Base-by-base conservation (phyloP, 1,140 invertebrate genomes). In the Euborellia annulipes region DNA sequence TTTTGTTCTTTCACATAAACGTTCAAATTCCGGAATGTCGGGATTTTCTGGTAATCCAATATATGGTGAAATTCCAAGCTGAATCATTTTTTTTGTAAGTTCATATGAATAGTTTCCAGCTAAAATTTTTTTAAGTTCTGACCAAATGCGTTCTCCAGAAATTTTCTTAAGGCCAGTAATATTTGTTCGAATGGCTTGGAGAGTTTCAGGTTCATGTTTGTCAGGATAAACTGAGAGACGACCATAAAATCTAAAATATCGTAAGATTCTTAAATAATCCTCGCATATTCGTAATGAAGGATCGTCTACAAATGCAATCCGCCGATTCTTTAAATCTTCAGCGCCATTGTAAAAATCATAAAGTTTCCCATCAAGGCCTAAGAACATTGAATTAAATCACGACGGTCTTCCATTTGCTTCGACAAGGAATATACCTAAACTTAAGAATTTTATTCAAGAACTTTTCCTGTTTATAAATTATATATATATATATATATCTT, bases 201-300 rank as follows among this genome's bases (percentile, higher is more conserved):
- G 62, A 9, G 80, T 92, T 21, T 64, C 53, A 42, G 71, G 58
- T 43, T 95, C 85, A 65, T 98, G 91, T 23, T 67, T 67, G 53
- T 85, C 63, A 14, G 77, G 65, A 42, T 68, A 54, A 21, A 69
- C 58, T 9, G 90, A 69, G 54, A 98, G 91, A 59, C 83, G 74
- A 3, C 92, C 93, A 72, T 87, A 97, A 71, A 98, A 98, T 45
- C 89, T 76, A n/a, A n/a, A n/a, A n/a, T n/a, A n/a, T n/a, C n/a
- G n/a, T n/a, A n/a, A n/a, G n/a, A n/a, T n/a, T n/a, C n/a, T n/a
- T n/a, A n/a, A n/a, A n/a, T n/a, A n/a, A n/a, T n/a, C n/a, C n/a
- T n/a, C n/a, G n/a, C n/a, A n/a, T n/a, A n/a, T n/a, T n/a, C n/a
- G n/a, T n/a, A n/a, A n/a, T n/a, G n/a, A n/a, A n/a, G n/a, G n/a